Evolutionary conservation across 2,797 vertebrate species (phyloP).

Genomic region (Myripristis jacobus): DNA sequence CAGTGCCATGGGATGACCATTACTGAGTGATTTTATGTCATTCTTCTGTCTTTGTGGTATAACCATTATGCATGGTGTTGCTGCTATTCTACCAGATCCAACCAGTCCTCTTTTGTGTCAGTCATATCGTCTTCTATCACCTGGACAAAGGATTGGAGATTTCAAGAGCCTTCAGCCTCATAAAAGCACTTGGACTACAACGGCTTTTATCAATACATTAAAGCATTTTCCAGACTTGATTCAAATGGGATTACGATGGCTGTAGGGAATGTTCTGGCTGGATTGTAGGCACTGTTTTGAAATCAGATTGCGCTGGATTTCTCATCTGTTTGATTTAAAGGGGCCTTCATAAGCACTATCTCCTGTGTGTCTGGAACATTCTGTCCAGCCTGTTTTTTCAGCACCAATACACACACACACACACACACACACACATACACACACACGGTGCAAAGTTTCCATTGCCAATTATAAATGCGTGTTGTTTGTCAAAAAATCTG

Average conservation of each 20-base stretch:
- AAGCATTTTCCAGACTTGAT: background rate
- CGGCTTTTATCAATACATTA: background rate
- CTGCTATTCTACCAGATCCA: no score
- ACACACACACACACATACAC: background rate
- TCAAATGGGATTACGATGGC: background rate
- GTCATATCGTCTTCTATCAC: no score
- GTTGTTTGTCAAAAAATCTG: background rate
- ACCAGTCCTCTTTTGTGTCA: no score
- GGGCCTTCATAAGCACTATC: slow-evolving; percentile 8
- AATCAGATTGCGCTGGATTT: background rate
- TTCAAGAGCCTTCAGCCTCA: no score
- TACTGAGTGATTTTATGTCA: no score
- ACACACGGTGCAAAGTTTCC: background rate
- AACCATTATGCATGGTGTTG: no score
- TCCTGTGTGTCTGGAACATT: slow-evolving; percentile 17
- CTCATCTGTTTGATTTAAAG: slow-evolving; percentile 15
- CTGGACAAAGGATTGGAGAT: no score
- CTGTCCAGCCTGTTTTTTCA: slow-evolving; percentile 1
- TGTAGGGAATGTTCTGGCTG: background rate
- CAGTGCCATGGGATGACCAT: no score
- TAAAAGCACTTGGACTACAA: background rate
- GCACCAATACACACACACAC: slow-evolving; percentile 4
- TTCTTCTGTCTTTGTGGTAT: no score
- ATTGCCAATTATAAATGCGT: background rate
- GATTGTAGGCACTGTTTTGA: background rate